These are phyloP conservation scores for Crypturellus tataupa DNA, from an alignment of 2,797 vertebrate genomes.

Conservation along the genomic window DNA sequence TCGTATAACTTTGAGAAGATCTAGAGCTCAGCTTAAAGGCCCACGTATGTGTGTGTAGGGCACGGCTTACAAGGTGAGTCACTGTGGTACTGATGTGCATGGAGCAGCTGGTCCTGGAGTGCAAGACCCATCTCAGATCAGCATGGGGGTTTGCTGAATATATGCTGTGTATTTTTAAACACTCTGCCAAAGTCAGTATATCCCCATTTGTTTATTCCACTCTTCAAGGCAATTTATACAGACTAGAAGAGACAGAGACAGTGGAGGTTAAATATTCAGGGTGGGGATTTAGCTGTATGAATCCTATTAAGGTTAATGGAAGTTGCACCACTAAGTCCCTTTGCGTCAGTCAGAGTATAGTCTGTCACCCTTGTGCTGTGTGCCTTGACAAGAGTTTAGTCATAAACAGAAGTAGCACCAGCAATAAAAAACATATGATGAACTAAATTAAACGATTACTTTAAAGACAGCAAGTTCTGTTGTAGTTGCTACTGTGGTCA, in stretches of 20 bases:
- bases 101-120: not conserved
- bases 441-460: not conserved
- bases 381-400: slow-evolving; percentile 13
- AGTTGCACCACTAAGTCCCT: slow-evolving; percentile 26
- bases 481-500: not conserved
- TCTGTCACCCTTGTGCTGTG: not conserved
- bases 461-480: not conserved
- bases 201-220: not conserved
- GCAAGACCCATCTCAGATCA: not conserved
- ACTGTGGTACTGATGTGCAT: not conserved
- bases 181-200: not conserved
- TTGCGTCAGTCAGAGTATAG: not conserved
- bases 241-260: slow-evolving; percentile 45
- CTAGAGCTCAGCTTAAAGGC: not conserved
- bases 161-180: not conserved
- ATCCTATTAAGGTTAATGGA: slow-evolving; percentile 63
- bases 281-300: slow-evolving; percentile 29
- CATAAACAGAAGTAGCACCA: not conserved
- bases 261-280: slow-evolving; percentile 61
- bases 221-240: slow-evolving; percentile 45
- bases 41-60: not conserved
- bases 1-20: not conserved
- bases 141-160: not conserved
- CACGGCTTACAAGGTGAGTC: not conserved
- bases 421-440: slow-evolving; percentile 7